Percentiles rank a stretch among this genome's conserved stretches.
These are phyloP conservation scores for Ptilodon capucinus DNA, from an alignment of 2,888 invertebrate genomes.

Conservation along the genomic window DNA sequence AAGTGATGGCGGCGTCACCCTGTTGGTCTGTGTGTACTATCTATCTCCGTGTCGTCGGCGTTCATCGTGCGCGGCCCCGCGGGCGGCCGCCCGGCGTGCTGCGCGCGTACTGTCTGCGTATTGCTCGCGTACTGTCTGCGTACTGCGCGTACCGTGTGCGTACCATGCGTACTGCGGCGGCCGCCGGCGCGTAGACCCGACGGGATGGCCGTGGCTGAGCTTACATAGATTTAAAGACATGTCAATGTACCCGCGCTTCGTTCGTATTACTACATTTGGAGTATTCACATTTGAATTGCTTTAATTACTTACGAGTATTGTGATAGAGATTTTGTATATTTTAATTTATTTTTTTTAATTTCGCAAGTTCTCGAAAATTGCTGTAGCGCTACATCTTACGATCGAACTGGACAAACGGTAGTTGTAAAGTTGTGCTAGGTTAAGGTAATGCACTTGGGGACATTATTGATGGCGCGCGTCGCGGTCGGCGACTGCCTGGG, in stretches of 20 bases:
- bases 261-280: slow-evolving; percentile 76
- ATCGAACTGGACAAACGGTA: slow-evolving; percentile 68
- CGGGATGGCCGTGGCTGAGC: slow-evolving; percentile 31
- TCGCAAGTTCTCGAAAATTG: slow-evolving; percentile 75
- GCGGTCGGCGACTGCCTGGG: slow-evolving; percentile 34
- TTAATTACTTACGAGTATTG: slow-evolving; percentile 83
- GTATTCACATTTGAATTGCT: slow-evolving; percentile 82
- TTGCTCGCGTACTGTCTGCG: no score
- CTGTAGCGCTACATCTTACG: slow-evolving; percentile 76
- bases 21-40: slow-evolving; percentile 40
- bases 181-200: slow-evolving; percentile 4
- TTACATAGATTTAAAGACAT: slow-evolving; percentile 40
- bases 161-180: slow-evolving; percentile 1
- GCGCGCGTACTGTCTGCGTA: no score
- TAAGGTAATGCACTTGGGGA: slow-evolving; percentile 71
- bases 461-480: slow-evolving; percentile 56
- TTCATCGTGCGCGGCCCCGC: no score
- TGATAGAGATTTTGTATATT: slow-evolving; percentile 83
- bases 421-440: slow-evolving; percentile 76
- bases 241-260: slow-evolving; percentile 63
- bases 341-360: slow-evolving; percentile 82
- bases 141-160: no score
- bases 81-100: no score
- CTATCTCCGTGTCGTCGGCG: no score
- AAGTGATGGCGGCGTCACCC: slow-evolving; percentile 65